phyloP scores from a whole-genome alignment of 2,797 vertebrate species.

The Rhinogobio ventralis region DNA sequence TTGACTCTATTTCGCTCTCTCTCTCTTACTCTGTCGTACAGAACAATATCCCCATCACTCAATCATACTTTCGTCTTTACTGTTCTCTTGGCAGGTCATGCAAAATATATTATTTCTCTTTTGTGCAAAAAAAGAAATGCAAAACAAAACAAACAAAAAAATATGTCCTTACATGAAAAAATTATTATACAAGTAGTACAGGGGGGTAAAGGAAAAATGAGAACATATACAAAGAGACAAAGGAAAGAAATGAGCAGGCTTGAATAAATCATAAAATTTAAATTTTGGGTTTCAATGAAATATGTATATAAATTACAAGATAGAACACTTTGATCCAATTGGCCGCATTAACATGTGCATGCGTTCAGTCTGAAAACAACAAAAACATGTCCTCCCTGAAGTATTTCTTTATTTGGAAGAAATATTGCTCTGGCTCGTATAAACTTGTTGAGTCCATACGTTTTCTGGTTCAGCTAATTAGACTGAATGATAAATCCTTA shows the following conservation, averaged over 20 bases:
- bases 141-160: not conserved
- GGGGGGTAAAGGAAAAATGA: not conserved
- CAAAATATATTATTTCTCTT: not conserved
- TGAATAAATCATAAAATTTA: not conserved
- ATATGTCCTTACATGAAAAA: not conserved
- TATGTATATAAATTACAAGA: not conserved
- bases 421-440: not conserved
- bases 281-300: not conserved
- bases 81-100: not conserved
- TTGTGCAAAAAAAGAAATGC: not conserved
- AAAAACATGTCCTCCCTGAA: not conserved
- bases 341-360: not conserved
- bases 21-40: constrained; percentile 1
- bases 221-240: not conserved
- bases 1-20: constrained; percentile 5
- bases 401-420: not conserved
- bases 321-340: not conserved
- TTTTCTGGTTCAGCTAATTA: constrained; percentile 16
- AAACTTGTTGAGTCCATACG: not conserved
- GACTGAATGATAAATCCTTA: constrained; percentile 15
- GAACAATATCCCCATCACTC: constrained; percentile 11
- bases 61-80: constrained; percentile 9
- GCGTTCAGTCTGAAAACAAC: not conserved
- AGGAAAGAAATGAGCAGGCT: not conserved
- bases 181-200: not conserved